These are phyloP conservation scores for Homalodisca vitripennis DNA, from an alignment of 1,140 invertebrate genomes.

Conservation along the genomic window DNA sequence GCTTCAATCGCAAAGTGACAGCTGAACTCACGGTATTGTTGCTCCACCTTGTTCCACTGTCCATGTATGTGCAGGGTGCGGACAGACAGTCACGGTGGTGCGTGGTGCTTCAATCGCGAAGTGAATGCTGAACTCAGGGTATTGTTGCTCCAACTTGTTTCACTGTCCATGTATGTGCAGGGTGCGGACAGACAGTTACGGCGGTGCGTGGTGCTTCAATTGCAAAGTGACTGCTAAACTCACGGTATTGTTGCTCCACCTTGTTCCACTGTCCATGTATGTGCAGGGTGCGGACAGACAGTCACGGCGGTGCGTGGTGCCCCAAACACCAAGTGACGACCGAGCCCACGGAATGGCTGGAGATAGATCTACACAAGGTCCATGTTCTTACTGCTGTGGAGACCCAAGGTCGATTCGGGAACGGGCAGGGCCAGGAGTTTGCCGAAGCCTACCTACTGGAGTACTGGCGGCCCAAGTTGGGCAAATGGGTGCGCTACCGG, in stretches of 20 bases:
- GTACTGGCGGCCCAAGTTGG: conserved; percentile 69
- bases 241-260: conserved; percentile 77
- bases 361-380: conserved; percentile 69
- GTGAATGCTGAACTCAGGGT: no score
- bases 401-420: conserved; percentile 83
- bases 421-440: conserved; percentile 78
- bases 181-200: conserved; percentile 69
- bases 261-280: no score
- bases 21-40: no score
- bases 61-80: no score
- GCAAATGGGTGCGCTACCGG: conserved; percentile 71
- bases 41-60: no score
- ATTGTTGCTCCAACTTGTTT: no score
- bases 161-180: no score
- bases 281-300: conserved; percentile 72
- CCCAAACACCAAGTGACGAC: conserved; percentile 70
- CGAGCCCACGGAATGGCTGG: conserved; percentile 74
- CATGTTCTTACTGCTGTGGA: conserved; percentile 78
- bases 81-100: no score
- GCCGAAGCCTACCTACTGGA: conserved; percentile 75
- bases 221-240: conserved; percentile 67
- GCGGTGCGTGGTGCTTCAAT: conserved; percentile 85
- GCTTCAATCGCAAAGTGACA: no score
- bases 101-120: no score
- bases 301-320: conserved; percentile 83